A percentile compares a stretch with the other conserved stretches of the same genome.
These are phyloP conservation scores for Perdita meconis DNA, from an alignment of 2,888 invertebrate genomes.

Conservation along the genomic window DNA sequence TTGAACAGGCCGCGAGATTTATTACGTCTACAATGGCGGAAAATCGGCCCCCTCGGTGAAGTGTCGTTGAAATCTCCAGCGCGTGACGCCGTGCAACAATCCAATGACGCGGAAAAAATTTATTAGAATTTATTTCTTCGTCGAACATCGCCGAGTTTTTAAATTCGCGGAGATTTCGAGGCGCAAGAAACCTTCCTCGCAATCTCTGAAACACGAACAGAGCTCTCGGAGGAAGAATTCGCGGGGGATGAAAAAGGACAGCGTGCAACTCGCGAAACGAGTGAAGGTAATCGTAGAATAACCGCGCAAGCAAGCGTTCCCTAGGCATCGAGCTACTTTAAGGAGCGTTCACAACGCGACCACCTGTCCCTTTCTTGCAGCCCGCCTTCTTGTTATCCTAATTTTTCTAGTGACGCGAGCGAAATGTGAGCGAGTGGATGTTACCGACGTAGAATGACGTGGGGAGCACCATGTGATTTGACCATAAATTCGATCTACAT, in stretches of 20 bases:
- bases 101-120: not conserved
- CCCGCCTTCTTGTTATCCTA: constrained; percentile 69
- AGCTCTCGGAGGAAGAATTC: not conserved
- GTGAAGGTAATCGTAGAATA: constrained; percentile 17
- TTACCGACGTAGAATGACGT: constrained; percentile 50
- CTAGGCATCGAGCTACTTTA: constrained; percentile 64
- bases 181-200: not conserved
- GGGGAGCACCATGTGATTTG: constrained; percentile 71
- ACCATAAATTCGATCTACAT: constrained; percentile 80
- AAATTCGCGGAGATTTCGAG: not conserved
- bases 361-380: constrained; percentile 45
- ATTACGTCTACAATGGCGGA: constrained; percentile 39
- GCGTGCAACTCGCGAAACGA: not conserved
- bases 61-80: constrained; percentile 21
- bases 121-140: not conserved
- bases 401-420: constrained; percentile 64
- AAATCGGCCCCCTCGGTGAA: constrained; percentile 31
- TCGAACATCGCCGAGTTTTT: not conserved
- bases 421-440: constrained; percentile 57
- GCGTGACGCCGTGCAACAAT: not conserved
- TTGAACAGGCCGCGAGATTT: constrained; percentile 53
- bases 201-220: not conserved
- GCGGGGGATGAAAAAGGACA: not conserved
- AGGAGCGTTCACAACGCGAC: constrained; percentile 71
- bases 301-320: not conserved